A percentile compares a stretch with the other conserved stretches of the same genome.
phyloP scores from a whole-genome alignment of 2,888 invertebrate genomes.

The Phalera bucephala region DNA sequence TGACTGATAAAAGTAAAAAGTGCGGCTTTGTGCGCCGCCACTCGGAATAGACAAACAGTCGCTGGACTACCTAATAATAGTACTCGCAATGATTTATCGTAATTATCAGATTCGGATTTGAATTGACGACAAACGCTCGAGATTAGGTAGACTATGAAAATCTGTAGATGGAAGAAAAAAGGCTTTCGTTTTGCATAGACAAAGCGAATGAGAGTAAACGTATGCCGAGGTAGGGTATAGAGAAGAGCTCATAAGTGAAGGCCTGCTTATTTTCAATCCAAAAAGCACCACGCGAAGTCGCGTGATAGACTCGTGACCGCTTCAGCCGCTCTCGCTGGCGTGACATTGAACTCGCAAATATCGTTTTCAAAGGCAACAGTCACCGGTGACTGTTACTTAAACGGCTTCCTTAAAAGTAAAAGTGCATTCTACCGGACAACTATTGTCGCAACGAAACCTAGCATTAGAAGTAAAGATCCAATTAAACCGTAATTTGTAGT shows the following conservation, averaged over 20 bases:
- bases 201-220: too few relatives aligned
- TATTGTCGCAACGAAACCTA: background rate
- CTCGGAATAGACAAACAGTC: background rate
- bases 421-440: background rate
- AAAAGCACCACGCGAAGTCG: too few relatives aligned
- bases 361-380: background rate
- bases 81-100: background rate
- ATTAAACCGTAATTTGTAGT: background rate
- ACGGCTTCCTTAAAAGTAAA: background rate
- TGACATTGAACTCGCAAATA: too few relatives aligned
- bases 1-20: conserved; percentile 3
- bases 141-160: background rate
- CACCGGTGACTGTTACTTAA: background rate
- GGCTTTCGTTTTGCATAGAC: too few relatives aligned
- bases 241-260: too few relatives aligned
- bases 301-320: too few relatives aligned
- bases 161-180: background rate
- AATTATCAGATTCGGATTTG: background rate
- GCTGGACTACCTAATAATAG: background rate
- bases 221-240: too few relatives aligned
- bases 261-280: too few relatives aligned
- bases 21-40: background rate
- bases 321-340: too few relatives aligned
- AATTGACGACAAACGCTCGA: background rate
- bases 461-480: background rate